Evolutionary conservation across 2,888 invertebrate species (phyloP).

Genomic region (Hoplodrina ambigua): DNA sequence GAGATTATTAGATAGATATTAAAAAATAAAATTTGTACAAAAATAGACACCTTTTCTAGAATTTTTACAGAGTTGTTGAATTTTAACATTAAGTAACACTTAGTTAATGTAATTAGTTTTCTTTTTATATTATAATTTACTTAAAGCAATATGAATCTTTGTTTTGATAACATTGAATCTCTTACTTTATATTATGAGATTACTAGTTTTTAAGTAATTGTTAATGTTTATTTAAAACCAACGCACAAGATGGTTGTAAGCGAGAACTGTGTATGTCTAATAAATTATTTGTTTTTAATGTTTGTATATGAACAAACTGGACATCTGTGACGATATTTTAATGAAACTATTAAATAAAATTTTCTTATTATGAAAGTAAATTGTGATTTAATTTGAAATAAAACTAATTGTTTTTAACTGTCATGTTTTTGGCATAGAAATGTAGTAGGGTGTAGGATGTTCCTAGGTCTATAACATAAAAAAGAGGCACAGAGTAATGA

Average conservation of each 20-base stretch:
- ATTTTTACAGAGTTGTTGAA: slow-evolving; percentile 85
- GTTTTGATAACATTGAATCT: slow-evolving; percentile 81
- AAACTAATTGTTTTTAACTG: background rate
- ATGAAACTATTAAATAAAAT: slow-evolving; percentile 85
- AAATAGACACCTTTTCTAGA: slow-evolving; percentile 80
- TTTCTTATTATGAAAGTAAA: slow-evolving; percentile 74
- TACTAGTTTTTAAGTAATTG: slow-evolving; percentile 83
- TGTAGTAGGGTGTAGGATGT: slow-evolving; percentile 21
- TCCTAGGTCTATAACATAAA: background rate
- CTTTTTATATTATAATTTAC: slow-evolving; percentile 62
- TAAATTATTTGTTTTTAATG: slow-evolving; percentile 88
- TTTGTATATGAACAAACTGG: slow-evolving; percentile 76
- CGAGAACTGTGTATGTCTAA: slow-evolving; percentile 81
- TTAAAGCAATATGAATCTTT: slow-evolving; percentile 73
- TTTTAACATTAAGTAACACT: slow-evolving; percentile 67
- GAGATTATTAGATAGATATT: slow-evolving; percentile 82
- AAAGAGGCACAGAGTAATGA: too few relatives aligned
- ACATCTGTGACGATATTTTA: slow-evolving; percentile 84
- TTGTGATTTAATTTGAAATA: slow-evolving; percentile 37
- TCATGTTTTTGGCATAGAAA: background rate
- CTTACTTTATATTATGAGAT: slow-evolving; percentile 86
- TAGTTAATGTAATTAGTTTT: slow-evolving; percentile 59
- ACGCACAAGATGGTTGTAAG: slow-evolving; percentile 83
- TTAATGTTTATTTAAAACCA: slow-evolving; percentile 84
- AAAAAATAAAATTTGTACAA: slow-evolving; percentile 76